Percentiles rank a stretch among this genome's conserved stretches.
Evolutionary conservation across 2,797 vertebrate genomes (phyloP).

Genomic region (Acropternis orthonyx): DNA sequence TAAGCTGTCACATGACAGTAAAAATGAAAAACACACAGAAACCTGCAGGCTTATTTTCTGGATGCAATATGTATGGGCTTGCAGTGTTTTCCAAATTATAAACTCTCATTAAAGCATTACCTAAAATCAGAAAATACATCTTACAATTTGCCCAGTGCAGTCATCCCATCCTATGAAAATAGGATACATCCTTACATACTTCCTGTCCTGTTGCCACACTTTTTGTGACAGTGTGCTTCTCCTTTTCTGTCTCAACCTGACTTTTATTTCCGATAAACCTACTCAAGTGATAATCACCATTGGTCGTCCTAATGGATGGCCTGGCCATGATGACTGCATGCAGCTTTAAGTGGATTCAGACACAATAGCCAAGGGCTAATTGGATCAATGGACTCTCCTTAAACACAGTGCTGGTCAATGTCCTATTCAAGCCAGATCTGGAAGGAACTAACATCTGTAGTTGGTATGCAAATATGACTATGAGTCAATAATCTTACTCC

Average conservation of each 20-base stretch:
- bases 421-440: background rate
- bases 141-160: background rate
- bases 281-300: background rate
- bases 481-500: background rate
- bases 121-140: background rate
- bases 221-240: background rate
- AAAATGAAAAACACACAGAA: constrained; percentile 51
- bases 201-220: background rate
- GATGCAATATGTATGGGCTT: constrained; percentile 37
- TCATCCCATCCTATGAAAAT: background rate
- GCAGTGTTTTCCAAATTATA: constrained; percentile 53
- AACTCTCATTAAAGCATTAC: constrained; percentile 25
- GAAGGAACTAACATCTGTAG: background rate
- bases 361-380: background rate
- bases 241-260: background rate
- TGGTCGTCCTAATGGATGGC: background rate
- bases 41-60: constrained; percentile 38
- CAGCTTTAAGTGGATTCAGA: background rate
- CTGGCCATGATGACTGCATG: background rate
- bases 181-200: background rate
- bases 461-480: background rate
- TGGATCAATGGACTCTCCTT: background rate
- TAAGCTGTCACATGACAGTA: constrained; percentile 39
- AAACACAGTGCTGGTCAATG: background rate
- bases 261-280: background rate